Conservation (phyloP, 1,140 invertebrate genomes). For the Lerema accius region DNA sequence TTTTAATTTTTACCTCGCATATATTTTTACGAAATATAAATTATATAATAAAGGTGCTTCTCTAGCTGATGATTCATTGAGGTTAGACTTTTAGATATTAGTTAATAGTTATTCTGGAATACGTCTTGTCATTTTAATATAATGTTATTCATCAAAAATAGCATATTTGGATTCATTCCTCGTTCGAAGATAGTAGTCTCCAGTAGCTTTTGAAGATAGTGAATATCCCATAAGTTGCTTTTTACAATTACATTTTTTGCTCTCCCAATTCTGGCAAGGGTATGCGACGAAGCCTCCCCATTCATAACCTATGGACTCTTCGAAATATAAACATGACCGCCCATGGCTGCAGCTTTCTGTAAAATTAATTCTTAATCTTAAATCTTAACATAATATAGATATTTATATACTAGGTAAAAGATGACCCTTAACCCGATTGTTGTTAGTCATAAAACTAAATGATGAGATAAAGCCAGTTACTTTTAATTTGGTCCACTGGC, state of each 20-base stretch:
- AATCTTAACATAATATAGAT: no score
- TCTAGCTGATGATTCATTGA: no score
- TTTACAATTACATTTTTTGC: conserved; percentile 82
- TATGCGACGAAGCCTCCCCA: conserved; percentile 83
- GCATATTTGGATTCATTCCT: conserved; percentile 83
- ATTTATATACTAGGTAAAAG: no score
- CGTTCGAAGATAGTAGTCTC: conserved; percentile 86
- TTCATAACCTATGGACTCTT: conserved; percentile 84
- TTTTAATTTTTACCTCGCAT: no score
- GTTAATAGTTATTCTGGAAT: no score
- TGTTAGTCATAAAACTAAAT: no score
- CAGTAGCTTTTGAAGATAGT: conserved; percentile 64
- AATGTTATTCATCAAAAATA: conserved; percentile 28
- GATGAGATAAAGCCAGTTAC: no score
- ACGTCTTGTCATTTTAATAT: neutral
- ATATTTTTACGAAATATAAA: no score
- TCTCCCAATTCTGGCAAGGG: conserved; percentile 84
- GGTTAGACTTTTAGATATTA: no score
- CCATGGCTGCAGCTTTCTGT: conserved; percentile 90
- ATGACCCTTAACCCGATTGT: no score
- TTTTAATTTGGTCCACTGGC: no score
- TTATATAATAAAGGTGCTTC: no score
- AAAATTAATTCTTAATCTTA: conserved; percentile 27
- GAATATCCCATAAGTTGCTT: conserved; percentile 85
- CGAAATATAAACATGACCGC: conserved; percentile 86